phyloP scores from a whole-genome alignment of 2,797 vertebrate species.

The Gymnothorax reevesii region DNA sequence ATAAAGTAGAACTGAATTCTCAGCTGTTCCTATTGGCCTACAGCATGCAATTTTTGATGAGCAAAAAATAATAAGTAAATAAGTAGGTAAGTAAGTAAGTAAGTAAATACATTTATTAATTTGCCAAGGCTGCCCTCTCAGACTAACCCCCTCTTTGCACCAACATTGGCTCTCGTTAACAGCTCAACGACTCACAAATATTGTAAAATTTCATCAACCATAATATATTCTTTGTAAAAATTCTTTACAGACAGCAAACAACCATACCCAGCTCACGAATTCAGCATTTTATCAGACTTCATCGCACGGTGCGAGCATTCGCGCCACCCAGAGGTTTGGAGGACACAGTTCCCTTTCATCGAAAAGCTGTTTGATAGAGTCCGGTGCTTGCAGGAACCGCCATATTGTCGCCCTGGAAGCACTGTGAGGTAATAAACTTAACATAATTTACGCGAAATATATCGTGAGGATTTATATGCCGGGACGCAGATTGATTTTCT shows the following conservation, averaged over 20 bases:
- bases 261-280: not conserved
- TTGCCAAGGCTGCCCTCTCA: too few relatives aligned
- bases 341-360: constrained; percentile 34
- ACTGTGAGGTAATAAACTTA: constrained; percentile 48
- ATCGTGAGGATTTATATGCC: not conserved
- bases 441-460: constrained; percentile 24
- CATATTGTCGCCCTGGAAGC: constrained; percentile 54
- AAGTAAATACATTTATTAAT: not conserved
- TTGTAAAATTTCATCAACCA: not conserved
- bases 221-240: not conserved
- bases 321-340: constrained; percentile 44
- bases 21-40: not conserved
- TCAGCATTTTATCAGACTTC: constrained; percentile 16
- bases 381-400: constrained; percentile 50
- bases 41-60: not conserved
- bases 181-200: not conserved
- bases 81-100: not conserved
- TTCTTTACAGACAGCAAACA: not conserved
- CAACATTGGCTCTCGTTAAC: not conserved
- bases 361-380: constrained; percentile 39
- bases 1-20: not conserved
- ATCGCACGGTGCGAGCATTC: not conserved
- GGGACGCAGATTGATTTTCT: not conserved
- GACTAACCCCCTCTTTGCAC: not conserved
- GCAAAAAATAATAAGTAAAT: not conserved